phyloP scores from a whole-genome alignment of 2,797 vertebrate genomes.

The Sandelia bainsii region DNA sequence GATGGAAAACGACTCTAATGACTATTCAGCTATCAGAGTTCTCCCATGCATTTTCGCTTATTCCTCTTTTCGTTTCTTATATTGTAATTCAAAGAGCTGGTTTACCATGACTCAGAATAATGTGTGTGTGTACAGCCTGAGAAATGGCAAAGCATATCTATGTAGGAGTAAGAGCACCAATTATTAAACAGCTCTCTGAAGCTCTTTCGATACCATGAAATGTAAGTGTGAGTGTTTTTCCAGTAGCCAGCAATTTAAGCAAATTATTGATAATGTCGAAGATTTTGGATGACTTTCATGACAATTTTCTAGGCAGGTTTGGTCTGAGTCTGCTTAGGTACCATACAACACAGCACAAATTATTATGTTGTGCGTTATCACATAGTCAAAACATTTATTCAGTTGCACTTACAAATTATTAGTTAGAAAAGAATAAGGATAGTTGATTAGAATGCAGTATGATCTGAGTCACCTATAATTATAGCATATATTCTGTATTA shows the following conservation, averaged over 20 bases:
- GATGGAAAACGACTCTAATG: neutral
- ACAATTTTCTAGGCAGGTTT: slow-evolving; percentile 13
- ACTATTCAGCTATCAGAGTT: slow-evolving; percentile 2
- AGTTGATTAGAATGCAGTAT: neutral
- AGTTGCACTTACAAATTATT: neutral
- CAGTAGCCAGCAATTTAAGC: slow-evolving; percentile 38
- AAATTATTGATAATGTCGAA: slow-evolving; percentile 49
- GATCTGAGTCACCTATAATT: slow-evolving; percentile 2
- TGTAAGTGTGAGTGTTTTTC: slow-evolving; percentile 33
- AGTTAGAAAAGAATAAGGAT: neutral
- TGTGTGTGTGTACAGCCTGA: slow-evolving; percentile 11
- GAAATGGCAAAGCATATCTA: slow-evolving; percentile 19
- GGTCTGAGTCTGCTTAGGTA: slow-evolving; percentile 20
- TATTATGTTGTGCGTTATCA: slow-evolving; percentile 1
- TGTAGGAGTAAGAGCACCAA: slow-evolving; percentile 54
- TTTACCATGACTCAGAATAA: slow-evolving; percentile 28
- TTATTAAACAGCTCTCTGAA: slow-evolving; percentile 56
- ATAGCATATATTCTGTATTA: neutral
- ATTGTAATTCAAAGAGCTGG: slow-evolving; percentile 5
- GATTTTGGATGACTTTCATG: slow-evolving; percentile 37
- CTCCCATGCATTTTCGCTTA: neutral
- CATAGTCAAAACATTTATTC: neutral
- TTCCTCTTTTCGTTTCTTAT: slow-evolving; percentile 9
- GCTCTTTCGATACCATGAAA: slow-evolving; percentile 29
- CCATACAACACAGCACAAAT: neutral